Evolutionary conservation across 2,888 invertebrate genomes (phyloP), one percentile per base, ranked within the genome.

Genomic region (Sarcophaga carnaria): DNA sequence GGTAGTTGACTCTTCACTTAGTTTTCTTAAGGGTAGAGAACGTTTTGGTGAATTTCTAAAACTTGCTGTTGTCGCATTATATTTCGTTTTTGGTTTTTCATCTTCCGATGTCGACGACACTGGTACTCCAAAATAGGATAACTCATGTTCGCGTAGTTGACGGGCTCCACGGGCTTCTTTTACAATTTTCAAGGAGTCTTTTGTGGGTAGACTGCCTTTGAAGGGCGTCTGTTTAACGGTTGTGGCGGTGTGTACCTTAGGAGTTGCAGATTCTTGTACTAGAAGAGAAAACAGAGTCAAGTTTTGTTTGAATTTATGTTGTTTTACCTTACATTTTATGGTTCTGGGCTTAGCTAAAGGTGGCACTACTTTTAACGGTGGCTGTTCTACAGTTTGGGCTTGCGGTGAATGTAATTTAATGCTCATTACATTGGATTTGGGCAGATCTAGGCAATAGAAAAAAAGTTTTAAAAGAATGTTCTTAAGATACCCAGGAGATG

Each of bases 81-180:
- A 76, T 88, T 88, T 88, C n/a, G 89, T 81, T 60, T 90, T 85
- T 2, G 88, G 76, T 60, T 86, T 86, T 66, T 85, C 88, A 27
- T 86, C 79, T 84, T 87, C 84, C 2, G 70, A 62, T 72, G 88
- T 88, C 22, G 86, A 75, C 6, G 86, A 74, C 6, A 89, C 84
- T 76, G 92, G 91, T 20, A 94, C 90, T 47, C 95, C 95, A 89
- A 95, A 95, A 90, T 95, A 95, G 84, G 95, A 95, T 70, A 95
- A 93, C 90, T 95, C 95, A 88, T 95, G 95, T 67, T 95, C 94
- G 85, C 95, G 94, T 64, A 95, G 92, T 91, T 95, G 94, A 88
- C 95, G 92, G 71, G 93, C 92, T 20, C 93, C 93, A 20, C 93
- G 93, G 54, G 93, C 91, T 83, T 92, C 93, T 86, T 91, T 91